Evolutionary conservation across 2,888 invertebrate species (phyloP).

Genomic region (Caenorhabditis sulstoni): DNA sequence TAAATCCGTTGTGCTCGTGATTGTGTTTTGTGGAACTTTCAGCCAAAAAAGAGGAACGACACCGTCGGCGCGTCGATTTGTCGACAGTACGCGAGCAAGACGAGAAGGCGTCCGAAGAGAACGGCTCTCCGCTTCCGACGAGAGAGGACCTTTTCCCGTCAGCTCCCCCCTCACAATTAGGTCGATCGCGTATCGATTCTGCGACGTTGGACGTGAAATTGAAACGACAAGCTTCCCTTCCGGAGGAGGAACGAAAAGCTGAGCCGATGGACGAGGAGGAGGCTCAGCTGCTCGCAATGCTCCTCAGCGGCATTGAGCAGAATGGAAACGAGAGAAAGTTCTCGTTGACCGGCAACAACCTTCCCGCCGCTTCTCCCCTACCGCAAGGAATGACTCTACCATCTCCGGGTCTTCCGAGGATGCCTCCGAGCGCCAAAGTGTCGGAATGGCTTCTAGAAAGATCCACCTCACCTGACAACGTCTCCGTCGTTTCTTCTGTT

Average conservation of each 20-base stretch:
- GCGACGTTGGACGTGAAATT: constrained; percentile 33
- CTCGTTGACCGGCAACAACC: constrained; percentile 8
- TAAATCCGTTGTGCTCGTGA: constrained; percentile 7
- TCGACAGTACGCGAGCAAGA: constrained; percentile 58
- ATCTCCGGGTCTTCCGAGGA: constrained; percentile 44
- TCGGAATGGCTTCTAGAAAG: constrained; percentile 60
- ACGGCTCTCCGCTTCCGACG: constrained; percentile 2
- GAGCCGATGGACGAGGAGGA: constrained; percentile 61
- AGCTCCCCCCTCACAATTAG: constrained; percentile 25
- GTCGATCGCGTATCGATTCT: constrained; percentile 50
- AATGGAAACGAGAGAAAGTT: constrained; percentile 5
- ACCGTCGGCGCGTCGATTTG: constrained; percentile 41
- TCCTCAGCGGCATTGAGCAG: constrained; percentile 46
- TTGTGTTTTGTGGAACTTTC: constrained; percentile 35
- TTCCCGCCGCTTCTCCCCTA: not conserved
- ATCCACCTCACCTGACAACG: constrained; percentile 50
- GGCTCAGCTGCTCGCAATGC: constrained; percentile 44
- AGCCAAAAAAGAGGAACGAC: constrained; percentile 50
- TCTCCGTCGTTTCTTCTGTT: constrained; percentile 51
- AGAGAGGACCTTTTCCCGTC: not conserved
- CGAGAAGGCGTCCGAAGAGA: constrained; percentile 42
- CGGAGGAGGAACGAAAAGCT: constrained; percentile 26
- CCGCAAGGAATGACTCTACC: constrained; percentile 2
- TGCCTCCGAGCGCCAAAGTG: constrained; percentile 44
- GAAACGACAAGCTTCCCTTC: constrained; percentile 39